These are phyloP conservation scores for Kryptolebias marmoratus DNA, from an alignment of 2,113 vertebrate genomes.

Conservation along the genomic window DNA sequence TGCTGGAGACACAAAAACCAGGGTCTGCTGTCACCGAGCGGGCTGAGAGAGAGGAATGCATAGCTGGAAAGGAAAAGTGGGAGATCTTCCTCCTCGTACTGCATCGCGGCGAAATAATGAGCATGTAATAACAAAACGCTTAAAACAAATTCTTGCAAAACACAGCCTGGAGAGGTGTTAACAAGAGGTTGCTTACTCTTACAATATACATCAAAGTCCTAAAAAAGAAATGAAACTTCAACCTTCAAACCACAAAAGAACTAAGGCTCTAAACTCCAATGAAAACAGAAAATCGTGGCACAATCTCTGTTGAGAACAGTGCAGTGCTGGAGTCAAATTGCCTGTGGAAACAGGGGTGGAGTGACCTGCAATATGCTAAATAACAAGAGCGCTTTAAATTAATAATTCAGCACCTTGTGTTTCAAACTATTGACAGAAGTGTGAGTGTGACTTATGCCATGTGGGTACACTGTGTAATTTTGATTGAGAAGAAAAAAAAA, in stretches of 20 bases:
- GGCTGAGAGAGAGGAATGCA: slow-evolving; percentile 24
- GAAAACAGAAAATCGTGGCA: slow-evolving; percentile 35
- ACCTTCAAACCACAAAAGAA: slow-evolving; percentile 44
- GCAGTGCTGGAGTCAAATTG: background rate
- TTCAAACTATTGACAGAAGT: slow-evolving; percentile 31
- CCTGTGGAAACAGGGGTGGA: slow-evolving; percentile 12
- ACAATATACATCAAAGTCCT: slow-evolving; percentile 67
- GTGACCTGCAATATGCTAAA: slow-evolving; percentile 35
- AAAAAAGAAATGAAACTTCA: slow-evolving; percentile 44
- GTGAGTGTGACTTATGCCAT: background rate
- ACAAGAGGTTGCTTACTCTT: slow-evolving; percentile 61
- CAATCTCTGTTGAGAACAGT: slow-evolving; percentile 26
- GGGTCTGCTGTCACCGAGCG: slow-evolving; percentile 47
- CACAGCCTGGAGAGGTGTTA: slow-evolving; percentile 52
- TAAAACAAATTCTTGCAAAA: slow-evolving; percentile 49
- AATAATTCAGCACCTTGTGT: slow-evolving; percentile 31
- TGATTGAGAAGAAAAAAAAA: slow-evolving; percentile 16
- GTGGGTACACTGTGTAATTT: background rate
- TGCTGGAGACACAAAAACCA: slow-evolving; percentile 52
- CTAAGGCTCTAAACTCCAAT: slow-evolving; percentile 31
- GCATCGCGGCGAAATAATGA: slow-evolving; percentile 56
- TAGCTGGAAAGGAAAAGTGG: background rate
- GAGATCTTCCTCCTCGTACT: slow-evolving; percentile 6
- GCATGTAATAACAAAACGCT: slow-evolving; percentile 44
- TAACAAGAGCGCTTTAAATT: slow-evolving; percentile 21